Evolutionary conservation across 2,888 invertebrate genomes (phyloP), one percentile per base, ranked within the genome.

Genomic region (Acrocyrtus sp.): DNA sequence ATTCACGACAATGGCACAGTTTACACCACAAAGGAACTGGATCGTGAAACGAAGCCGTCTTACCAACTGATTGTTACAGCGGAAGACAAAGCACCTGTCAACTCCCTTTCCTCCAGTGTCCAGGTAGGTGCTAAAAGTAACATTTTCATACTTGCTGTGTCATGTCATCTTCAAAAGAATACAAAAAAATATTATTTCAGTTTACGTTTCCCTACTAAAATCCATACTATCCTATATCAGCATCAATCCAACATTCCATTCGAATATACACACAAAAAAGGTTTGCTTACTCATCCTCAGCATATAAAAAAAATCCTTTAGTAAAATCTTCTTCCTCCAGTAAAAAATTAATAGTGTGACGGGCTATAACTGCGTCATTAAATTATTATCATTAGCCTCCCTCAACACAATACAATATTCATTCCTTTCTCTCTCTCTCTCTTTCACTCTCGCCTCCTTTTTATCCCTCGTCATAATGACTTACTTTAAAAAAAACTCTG

Each of bases 61-160:
- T 97, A 96, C 86, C 93, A 91, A 84, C 87, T 98, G 82, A 89
- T 93, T 45, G 90, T 98, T 51, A 91, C 91, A 60, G 97, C 96
- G 34, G 90, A 89, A 62, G 97, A 97, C 85, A 90, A 90, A 84
- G 94, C 95, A 10, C 90, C 91, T 27, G 90, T 91, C 82, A 90
- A 90, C 61, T 88, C 90, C 66, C 87, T 95, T 57, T 93, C 94
- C 21, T 93, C 94, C 17, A 94, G 93, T 41, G 93, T 93, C 8
- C 94, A 95, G 90, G 94, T 92, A 82, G n/a, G 26, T 57, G n/a
- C 5, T 47, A 8, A 6, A 47, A 8, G 6, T 34, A 12, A 8
- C 34, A 34, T 34, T 12, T 34, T 34, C 34, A 34, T 8, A 34
- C 34, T 8, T 34, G 12, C 12, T 34, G 34, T 12, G 12, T 34